Evolutionary conservation across 2,797 vertebrate species (phyloP), one percentile per base, ranked within the genome.

Genomic region (Champsocephalus gunnari): DNA sequence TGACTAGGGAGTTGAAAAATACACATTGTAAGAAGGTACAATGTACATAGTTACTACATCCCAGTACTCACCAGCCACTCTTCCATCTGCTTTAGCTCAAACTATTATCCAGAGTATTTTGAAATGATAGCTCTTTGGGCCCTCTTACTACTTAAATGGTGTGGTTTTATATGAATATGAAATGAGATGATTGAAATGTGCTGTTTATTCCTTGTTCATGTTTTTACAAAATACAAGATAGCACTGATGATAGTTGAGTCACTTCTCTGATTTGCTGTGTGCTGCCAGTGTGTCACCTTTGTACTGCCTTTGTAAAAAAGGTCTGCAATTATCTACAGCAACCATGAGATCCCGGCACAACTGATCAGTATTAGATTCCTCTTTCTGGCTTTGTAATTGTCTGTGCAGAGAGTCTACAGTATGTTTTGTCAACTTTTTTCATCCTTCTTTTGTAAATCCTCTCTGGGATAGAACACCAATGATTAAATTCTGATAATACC

Each of bases 1-100:
- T 7, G 34, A 38, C 7, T 1, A 38, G 34, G 6, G 8, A 38
- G 34, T 38, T 38, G 34, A 38, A 9, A 38, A 38, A 38, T 38
- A 38, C 34, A 38, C 34, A 38, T 38, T 38, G 34, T 9, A 38
- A 38, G 34, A 97, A 97, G 97, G 98, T 99, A 83, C 65, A 21
- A 41, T 34, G 43, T 38, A 4, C 56, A 56, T 11, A 19, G n/a
- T n/a, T 19, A 0, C 59, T 14, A 24, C 55, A 38, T 56, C 21
- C 51, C 43, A 45, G n/a, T 62, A 34, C 71, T 70, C 53, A 28
- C 6, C 43, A 65, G 17, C 12, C 21, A 0, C 49, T 48, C 54
- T 50, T n/a, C 56, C 41, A 49, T 65, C 24, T 16, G 8, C 62
- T 45, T 24, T 49, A 13, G 24, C 41, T 12, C 28, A 32, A 56